Evolutionary conservation across 1,140 invertebrate species (phyloP), one percentile per base, ranked within the genome.

Genomic region (Drosophila orosa): DNA sequence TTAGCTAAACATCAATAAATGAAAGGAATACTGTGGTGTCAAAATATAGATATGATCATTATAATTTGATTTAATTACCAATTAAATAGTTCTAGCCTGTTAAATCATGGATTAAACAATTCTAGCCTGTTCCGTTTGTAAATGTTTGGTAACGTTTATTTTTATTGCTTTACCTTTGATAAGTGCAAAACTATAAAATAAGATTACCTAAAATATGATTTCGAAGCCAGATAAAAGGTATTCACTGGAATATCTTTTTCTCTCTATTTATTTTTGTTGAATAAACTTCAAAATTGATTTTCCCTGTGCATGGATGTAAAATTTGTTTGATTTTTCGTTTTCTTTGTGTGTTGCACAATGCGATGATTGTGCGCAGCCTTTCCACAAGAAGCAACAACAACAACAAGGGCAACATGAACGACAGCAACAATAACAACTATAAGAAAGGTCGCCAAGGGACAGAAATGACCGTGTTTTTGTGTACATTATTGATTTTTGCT

Each of bases 401-500:
- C 17, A 50, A 29, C 4, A 40, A 63, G 55, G 29, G 42, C 57
- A 39, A 40, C 22, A 50, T 17, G n/a, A 60, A 33, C 10, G 45
- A 8, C 48, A 55, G 10, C 57, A 73, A 56, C 59, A 74, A 55
- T 35, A 66, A 71, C 40, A 71, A 69, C 67, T 48, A 71, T 69
- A 66, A 52, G 45, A 82, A 63, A 67, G 44, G 78, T 65, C 71
- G 71, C 78, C 76, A 67, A 66, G 66, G 79, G 73, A 45, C 69
- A 75, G 74, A 77, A 77, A 77, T 77, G 76, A 73, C 78, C 78
- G 79, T 87, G 79, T 82, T 76, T 78, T 86, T 87, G 66, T 86
- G 78, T 69, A 86, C 79, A 56, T 78, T 86, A 86, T 86, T 86
- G 83, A 86, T 86, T 86, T 86, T 86, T 86, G 69, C 69, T 56